Percentiles rank a stretch among this genome's conserved stretches.
Evolutionary conservation across 2,797 vertebrate species (phyloP).

Genomic region (Myotis vivesi): DNA sequence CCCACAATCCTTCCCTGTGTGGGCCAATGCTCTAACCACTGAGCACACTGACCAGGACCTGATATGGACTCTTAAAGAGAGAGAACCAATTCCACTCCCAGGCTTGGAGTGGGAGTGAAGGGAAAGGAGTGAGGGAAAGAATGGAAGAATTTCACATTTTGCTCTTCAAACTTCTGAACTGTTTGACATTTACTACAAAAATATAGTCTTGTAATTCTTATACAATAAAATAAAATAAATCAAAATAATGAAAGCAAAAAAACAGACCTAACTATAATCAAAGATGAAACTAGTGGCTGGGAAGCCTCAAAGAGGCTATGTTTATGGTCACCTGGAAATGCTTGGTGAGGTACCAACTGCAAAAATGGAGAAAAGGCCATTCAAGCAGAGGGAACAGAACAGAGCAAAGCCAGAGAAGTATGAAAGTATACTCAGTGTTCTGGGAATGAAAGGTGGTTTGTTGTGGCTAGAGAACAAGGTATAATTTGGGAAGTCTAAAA

Average conservation of each 20-base stretch:
- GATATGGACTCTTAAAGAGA: not conserved
- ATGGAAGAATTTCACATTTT: not conserved
- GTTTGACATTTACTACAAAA: not conserved
- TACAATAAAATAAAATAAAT: constrained; percentile 6
- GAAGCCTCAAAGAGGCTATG: not conserved
- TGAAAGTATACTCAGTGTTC: not conserved
- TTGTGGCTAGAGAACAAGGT: not conserved
- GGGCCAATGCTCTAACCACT: not conserved
- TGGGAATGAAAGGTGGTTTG: not conserved
- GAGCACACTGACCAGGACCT: not conserved
- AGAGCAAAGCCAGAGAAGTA: not conserved
- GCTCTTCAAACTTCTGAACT: not conserved
- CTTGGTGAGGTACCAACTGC: not conserved
- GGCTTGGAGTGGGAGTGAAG: not conserved
- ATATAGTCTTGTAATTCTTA: not conserved
- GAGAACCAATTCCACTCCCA: not conserved
- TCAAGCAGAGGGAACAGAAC: not conserved
- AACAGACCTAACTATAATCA: not conserved
- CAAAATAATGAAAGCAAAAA: constrained; percentile 1
- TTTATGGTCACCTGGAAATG: not conserved
- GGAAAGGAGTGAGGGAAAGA: not conserved
- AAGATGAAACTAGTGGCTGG: not conserved
- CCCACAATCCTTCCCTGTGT: too few relatives aligned
- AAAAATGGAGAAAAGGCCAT: not conserved
- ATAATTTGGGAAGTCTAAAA: not conserved